A percentile compares a stretch with the other conserved stretches of the same genome.
phyloP scores from a whole-genome alignment of 1,140 invertebrate species.

The Mactra quadrangularis region DNA sequence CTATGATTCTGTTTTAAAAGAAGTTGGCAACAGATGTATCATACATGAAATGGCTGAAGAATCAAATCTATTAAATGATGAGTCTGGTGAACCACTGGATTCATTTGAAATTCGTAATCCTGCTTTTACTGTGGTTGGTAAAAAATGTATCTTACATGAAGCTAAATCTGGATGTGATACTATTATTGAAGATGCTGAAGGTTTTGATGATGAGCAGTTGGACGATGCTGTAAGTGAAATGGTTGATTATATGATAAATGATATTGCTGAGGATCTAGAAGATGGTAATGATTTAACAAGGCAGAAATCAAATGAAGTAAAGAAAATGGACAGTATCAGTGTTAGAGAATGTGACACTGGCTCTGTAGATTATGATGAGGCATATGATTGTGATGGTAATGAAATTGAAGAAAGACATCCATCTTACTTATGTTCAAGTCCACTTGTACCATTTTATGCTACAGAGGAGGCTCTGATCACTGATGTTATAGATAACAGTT shows the following conservation, averaged over 20 bases:
- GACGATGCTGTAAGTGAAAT: neutral
- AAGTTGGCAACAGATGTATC: slow-evolving; percentile 47
- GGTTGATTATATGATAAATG: neutral
- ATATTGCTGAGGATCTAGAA: neutral
- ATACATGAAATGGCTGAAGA: slow-evolving; percentile 15
- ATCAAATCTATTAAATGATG: neutral
- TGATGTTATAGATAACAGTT: neutral
- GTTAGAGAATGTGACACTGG: neutral
- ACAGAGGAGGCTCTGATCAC: neutral
- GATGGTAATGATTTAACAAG: too few relatives aligned
- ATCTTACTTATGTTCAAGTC: neutral
- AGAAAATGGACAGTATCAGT: neutral
- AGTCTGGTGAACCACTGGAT: neutral
- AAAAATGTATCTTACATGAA: slow-evolving; percentile 35
- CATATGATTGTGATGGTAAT: slow-evolving; percentile 41
- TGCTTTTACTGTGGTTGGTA: slow-evolving; percentile 31
- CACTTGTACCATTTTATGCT: neutral
- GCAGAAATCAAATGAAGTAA: too few relatives aligned
- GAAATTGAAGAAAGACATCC: slow-evolving; percentile 17
- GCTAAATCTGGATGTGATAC: neutral
- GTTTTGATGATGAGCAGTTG: neutral
- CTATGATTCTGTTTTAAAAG: slow-evolving; percentile 39
- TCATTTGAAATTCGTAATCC: slow-evolving; percentile 42
- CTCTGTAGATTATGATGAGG: slow-evolving; percentile 53
- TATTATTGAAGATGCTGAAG: neutral